Conservation (phyloP, 1,140 invertebrate genomes). For the Cryptotermes secundus region DNA sequence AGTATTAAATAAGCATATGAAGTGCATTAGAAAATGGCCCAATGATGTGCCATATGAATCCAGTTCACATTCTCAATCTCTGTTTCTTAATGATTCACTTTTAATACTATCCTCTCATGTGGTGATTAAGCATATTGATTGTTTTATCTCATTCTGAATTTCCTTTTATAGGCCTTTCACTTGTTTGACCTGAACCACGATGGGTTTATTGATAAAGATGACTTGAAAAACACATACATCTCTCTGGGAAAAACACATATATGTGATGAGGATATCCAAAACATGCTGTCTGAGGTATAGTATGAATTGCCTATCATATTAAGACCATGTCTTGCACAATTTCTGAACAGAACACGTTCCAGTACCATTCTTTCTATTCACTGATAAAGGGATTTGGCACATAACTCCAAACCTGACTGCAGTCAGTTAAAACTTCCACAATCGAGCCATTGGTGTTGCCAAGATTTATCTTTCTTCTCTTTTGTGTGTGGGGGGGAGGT, state of each 20-base stretch:
- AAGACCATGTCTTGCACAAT: neutral
- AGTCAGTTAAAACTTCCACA: neutral
- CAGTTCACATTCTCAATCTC: too few relatives aligned
- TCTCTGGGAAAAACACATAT: conserved; percentile 54
- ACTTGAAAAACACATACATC: conserved; percentile 57
- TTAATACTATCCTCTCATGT: too few relatives aligned
- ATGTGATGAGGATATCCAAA: conserved; percentile 54
- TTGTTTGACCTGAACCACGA: conserved; percentile 60
- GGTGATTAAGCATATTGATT: neutral
- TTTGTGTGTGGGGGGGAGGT: too few relatives aligned
- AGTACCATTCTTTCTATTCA: neutral
- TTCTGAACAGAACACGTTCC: neutral
- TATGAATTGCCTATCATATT: neutral
- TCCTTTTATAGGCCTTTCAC: conserved; percentile 54
- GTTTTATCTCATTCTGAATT: neutral
- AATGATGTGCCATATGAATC: too few relatives aligned
- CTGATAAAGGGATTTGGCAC: neutral
- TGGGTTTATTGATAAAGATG: conserved; percentile 58
- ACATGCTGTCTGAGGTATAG: conserved; percentile 59
- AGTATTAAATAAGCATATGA: too few relatives aligned
- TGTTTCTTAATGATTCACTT: too few relatives aligned
- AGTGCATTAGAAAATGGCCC: too few relatives aligned
- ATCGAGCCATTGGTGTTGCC: too few relatives aligned
- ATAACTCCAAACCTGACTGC: neutral
- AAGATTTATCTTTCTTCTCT: too few relatives aligned